Evolutionary conservation across 2,888 invertebrate species (phyloP).

Genomic region (Gortyna flavago): DNA sequence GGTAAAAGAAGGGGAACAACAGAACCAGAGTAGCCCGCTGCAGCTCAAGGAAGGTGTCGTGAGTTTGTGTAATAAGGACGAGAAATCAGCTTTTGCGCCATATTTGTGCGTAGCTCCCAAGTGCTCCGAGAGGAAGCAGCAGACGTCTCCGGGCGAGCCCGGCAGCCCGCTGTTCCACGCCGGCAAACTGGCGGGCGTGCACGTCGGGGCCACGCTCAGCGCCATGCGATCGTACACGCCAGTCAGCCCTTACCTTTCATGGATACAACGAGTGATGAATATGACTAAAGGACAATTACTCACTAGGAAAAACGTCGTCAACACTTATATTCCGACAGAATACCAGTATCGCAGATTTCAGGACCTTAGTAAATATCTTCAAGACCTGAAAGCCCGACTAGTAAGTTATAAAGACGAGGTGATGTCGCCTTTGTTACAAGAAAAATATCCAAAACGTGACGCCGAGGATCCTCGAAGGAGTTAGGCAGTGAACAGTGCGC

Average conservation of each 20-base stretch:
- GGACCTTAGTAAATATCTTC: not conserved
- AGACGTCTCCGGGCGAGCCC: not conserved
- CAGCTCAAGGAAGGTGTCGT: slow-evolving; percentile 15
- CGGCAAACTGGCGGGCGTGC: slow-evolving; percentile 37
- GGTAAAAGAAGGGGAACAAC: not conserved
- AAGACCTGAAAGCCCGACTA: not conserved
- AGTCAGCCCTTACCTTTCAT: slow-evolving; percentile 43
- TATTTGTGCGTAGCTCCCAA: slow-evolving; percentile 28
- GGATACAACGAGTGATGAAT: slow-evolving; percentile 16
- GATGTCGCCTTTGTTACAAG: slow-evolving; percentile 3
- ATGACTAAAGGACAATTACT: not conserved
- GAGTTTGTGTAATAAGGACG: not conserved
- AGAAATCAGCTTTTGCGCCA: not conserved
- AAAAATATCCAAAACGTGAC: not conserved
- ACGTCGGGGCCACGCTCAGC: not conserved
- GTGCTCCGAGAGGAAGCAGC: not conserved
- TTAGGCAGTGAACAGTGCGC: not conserved
- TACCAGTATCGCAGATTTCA: not conserved
- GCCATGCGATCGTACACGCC: slow-evolving; percentile 24
- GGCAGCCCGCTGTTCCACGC: slow-evolving; percentile 40
- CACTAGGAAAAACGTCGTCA: not conserved
- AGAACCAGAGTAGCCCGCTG: not conserved
- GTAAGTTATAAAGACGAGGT: not conserved
- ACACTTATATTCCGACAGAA: not conserved
- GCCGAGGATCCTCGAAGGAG: not conserved